Evolutionary conservation across 2,797 vertebrate genomes (phyloP).

Genomic region (Pogoniulus pusillus): DNA sequence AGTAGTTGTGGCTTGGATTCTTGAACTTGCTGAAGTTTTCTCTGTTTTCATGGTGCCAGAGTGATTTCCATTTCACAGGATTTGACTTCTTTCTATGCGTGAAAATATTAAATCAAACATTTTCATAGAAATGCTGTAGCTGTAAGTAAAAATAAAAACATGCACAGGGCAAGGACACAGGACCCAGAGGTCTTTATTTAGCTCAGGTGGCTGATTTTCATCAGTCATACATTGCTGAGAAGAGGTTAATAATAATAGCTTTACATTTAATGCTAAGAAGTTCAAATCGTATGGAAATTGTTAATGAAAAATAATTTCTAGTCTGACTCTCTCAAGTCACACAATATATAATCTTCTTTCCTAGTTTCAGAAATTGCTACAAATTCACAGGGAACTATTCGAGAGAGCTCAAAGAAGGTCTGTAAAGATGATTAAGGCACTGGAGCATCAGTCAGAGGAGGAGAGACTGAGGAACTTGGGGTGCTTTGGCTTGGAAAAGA

Average conservation of each 20-base stretch:
- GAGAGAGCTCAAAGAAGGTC: too few species aligned
- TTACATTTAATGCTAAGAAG: neutral
- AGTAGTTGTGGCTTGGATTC: neutral
- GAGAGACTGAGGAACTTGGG: too few species aligned
- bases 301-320: neutral
- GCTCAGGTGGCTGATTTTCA: neutral
- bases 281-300: neutral
- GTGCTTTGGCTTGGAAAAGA: too few species aligned
- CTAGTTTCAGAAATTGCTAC: neutral
- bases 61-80: neutral
- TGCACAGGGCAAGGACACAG: neutral
- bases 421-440: too few species aligned
- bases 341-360: neutral
- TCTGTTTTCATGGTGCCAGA: neutral
- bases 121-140: neutral
- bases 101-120: neutral
- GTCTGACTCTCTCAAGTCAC: neutral
- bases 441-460: too few species aligned
- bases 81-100: neutral
- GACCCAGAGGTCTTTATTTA: neutral
- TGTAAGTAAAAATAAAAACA: neutral
- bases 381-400: too few species aligned
- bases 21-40: neutral
- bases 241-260: neutral
- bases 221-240: neutral